A percentile compares a stretch with the other conserved stretches of the same genome.
Conservation (phyloP, 1,140 invertebrate genomes). For the Saccostrea cuccullata region DNA sequence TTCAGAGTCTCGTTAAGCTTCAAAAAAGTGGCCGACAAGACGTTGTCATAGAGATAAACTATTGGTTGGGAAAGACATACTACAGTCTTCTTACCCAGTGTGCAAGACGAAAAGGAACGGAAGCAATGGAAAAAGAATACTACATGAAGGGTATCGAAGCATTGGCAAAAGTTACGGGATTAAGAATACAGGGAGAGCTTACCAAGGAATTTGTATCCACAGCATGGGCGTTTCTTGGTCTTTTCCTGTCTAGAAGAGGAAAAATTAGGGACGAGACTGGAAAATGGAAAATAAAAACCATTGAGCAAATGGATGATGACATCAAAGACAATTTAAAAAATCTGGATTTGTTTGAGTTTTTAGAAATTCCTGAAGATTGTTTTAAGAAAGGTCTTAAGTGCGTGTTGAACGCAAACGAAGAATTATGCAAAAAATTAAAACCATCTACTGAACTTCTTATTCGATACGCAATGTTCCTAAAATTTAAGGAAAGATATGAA, state of each 20-base stretch:
- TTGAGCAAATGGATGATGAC: constrained; percentile 13
- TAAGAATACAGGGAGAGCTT: not conserved
- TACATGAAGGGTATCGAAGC: constrained; percentile 27
- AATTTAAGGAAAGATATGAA: not conserved
- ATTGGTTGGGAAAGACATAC: constrained; percentile 44
- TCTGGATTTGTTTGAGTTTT: not conserved
- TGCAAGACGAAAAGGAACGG: not conserved
- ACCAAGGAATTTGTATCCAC: not conserved
- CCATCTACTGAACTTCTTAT: constrained; percentile 31
- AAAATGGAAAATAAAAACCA: not conserved
- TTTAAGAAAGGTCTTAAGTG: constrained; percentile 34
- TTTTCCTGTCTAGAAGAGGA: constrained; percentile 32
- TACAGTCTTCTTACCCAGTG: constrained; percentile 22
- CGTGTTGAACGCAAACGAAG: not conserved
- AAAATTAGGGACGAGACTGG: not conserved
- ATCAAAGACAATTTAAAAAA: not conserved
- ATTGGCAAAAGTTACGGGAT: not conserved
- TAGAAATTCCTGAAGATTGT: constrained; percentile 19
- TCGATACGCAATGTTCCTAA: constrained; percentile 8
- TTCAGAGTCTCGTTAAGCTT: not conserved
- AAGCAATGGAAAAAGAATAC: not conserved
- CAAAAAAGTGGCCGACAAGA: not conserved
- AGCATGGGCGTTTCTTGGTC: constrained; percentile 41
- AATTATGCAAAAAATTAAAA: not conserved
- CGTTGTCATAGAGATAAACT: constrained; percentile 35